Percentiles rank a stretch among this genome's conserved stretches.
Conservation (phyloP, 2,888 invertebrate genomes). For the Chalcis sispes region DNA sequence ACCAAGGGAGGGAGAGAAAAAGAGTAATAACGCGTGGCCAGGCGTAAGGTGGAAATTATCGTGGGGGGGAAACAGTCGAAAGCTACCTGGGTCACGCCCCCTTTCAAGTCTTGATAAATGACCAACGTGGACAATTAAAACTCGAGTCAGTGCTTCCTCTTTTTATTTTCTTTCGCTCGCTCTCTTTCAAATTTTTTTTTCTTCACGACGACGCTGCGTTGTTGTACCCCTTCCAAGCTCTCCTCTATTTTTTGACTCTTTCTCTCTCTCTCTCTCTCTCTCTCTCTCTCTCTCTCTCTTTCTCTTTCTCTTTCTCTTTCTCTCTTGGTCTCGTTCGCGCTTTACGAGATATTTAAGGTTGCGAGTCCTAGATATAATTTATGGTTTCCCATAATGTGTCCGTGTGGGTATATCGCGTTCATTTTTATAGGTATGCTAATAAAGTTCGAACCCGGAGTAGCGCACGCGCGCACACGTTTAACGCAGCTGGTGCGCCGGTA, state of each 20-base stretch:
- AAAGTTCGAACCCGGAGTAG: constrained; percentile 71
- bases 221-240: too few relatives aligned
- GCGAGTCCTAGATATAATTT: constrained; percentile 70
- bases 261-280: not conserved
- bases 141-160: constrained; percentile 24
- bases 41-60: constrained; percentile 36
- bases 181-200: too few relatives aligned
- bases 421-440: constrained; percentile 75
- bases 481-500: constrained; percentile 62
- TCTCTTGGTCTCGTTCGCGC: constrained; percentile 58
- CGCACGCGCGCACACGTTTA: constrained; percentile 60
- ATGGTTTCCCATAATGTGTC: constrained; percentile 69
- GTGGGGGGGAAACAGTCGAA: constrained; percentile 25
- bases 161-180: not conserved
- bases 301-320: not conserved
- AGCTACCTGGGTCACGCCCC: constrained; percentile 19
- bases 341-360: constrained; percentile 71
- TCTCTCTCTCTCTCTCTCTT: not conserved
- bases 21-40: not conserved
- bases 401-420: constrained; percentile 62
- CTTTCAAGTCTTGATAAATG: constrained; percentile 58
- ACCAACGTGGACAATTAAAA: constrained; percentile 60
- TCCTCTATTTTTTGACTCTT: too few relatives aligned
- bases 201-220: too few relatives aligned
- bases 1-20: too few relatives aligned